These are phyloP conservation scores for Rynchops niger DNA, from an alignment of 2,113 vertebrate genomes.

Conservation along the genomic window DNA sequence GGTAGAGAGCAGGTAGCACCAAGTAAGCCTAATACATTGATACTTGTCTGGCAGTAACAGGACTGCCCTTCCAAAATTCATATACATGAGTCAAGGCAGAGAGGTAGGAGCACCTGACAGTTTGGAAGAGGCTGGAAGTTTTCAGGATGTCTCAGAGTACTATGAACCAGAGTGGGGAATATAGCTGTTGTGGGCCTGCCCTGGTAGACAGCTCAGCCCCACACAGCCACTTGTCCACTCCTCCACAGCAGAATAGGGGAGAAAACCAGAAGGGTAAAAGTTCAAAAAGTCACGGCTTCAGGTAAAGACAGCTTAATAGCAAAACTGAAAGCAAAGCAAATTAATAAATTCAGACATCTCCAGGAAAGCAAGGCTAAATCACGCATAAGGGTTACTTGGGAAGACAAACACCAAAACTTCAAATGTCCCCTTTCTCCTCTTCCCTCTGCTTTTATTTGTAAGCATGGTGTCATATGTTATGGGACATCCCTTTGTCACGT, in stretches of 20 bases:
- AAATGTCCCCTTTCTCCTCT: neutral
- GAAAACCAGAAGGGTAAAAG: neutral
- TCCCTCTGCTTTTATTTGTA: neutral
- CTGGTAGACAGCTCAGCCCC: neutral
- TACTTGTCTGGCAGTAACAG: neutral
- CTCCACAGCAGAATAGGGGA: accelerated
- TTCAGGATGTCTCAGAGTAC: neutral
- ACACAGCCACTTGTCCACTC: neutral
- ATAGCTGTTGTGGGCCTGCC: neutral
- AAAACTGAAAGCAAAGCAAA: neutral
- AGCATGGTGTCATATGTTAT: neutral
- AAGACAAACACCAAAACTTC: neutral
- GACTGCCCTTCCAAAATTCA: neutral
- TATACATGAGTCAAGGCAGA: neutral
- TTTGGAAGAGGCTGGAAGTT: neutral
- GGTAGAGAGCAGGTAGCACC: neutral
- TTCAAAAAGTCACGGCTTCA: neutral
- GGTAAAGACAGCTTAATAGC: neutral
- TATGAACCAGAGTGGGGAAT: neutral
- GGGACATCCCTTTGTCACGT: neutral
- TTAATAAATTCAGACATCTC: neutral
- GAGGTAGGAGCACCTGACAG: neutral
- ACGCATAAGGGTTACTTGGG: accelerated
- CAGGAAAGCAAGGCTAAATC: neutral
- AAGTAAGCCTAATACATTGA: neutral